These are phyloP conservation scores for Troides oblongomaculatus DNA, from an alignment of 2,888 invertebrate species.

Conservation along the genomic window DNA sequence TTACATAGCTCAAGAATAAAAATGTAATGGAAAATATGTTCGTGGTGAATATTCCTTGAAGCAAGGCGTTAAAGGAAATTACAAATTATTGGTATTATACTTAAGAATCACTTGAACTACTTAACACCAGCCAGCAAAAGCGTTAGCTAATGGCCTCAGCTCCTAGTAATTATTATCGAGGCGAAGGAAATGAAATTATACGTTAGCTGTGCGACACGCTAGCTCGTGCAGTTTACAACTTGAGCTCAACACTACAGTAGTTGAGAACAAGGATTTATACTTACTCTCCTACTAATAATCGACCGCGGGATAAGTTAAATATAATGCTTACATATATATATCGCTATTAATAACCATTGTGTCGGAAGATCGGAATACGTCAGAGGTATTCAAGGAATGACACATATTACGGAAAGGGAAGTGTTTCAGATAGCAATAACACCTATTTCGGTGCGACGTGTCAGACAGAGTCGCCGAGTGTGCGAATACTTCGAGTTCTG, in stretches of 20 bases:
- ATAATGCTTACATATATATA: neutral
- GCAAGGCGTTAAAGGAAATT: slow-evolving; percentile 15
- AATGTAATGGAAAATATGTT: neutral
- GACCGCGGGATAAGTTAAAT: neutral
- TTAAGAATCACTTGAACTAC: slow-evolving; percentile 28
- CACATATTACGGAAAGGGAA: slow-evolving; percentile 34
- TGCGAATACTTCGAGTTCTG: slow-evolving; percentile 37
- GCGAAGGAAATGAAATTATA: slow-evolving; percentile 30
- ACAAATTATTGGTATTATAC: slow-evolving; percentile 21
- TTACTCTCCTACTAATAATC: neutral
- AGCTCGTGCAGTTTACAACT: slow-evolving; percentile 21
- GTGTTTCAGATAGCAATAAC: slow-evolving; percentile 32
- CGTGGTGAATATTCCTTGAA: slow-evolving; percentile 8
- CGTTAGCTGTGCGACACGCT: slow-evolving; percentile 28
- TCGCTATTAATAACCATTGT: neutral
- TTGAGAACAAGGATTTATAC: slow-evolving; percentile 5
- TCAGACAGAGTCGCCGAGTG: slow-evolving; percentile 27
- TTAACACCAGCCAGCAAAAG: slow-evolving; percentile 27
- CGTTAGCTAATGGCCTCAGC: slow-evolving; percentile 27
- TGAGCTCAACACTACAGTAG: slow-evolving; percentile 10
- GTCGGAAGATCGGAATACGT: neutral
- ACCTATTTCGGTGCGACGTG: slow-evolving; percentile 34
- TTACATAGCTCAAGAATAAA: neutral
- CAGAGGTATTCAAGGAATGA: slow-evolving; percentile 8
- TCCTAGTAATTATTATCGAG: slow-evolving; percentile 26